Evolutionary conservation across 1,140 invertebrate species (phyloP).

Genomic region (Hylaeus volcanicus): DNA sequence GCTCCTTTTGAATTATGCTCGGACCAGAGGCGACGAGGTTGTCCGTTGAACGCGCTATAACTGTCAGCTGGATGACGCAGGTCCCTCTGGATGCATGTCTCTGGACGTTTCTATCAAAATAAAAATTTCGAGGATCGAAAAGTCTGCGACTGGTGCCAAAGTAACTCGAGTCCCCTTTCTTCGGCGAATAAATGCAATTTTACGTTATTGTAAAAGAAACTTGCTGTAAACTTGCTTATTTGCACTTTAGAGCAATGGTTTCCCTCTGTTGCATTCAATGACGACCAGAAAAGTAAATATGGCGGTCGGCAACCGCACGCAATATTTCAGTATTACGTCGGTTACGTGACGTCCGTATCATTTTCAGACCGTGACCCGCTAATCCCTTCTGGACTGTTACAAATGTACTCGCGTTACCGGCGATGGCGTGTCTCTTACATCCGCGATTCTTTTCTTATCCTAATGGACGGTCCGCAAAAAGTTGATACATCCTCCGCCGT

Average conservation of each 20-base stretch:
- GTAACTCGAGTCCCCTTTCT: too few relatives aligned
- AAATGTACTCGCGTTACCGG: background rate
- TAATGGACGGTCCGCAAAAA: too few relatives aligned
- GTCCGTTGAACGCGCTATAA: conserved; percentile 17
- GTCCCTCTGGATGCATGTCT: background rate
- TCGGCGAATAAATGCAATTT: too few relatives aligned
- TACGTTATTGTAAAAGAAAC: too few relatives aligned
- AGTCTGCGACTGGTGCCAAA: too few relatives aligned
- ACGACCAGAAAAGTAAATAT: background rate
- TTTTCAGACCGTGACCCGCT: conserved; percentile 28
- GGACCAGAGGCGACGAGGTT: conserved; percentile 11
- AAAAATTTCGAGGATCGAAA: too few relatives aligned
- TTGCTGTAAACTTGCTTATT: too few relatives aligned
- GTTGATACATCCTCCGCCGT: background rate
- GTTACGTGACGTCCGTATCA: background rate
- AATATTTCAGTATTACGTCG: conserved; percentile 4
- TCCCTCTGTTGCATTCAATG: too few relatives aligned
- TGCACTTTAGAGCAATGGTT: too few relatives aligned
- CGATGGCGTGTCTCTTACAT: too few relatives aligned
- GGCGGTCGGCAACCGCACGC: background rate
- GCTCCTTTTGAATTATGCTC: background rate
- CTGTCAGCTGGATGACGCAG: conserved; percentile 7
- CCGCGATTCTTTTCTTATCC: background rate
- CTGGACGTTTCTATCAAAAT: too few relatives aligned
- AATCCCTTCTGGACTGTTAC: background rate